A percentile compares a stretch with the other conserved stretches of the same genome.
Conservation (phyloP, 2,888 invertebrate species). For the Troides oblongomaculatus region DNA sequence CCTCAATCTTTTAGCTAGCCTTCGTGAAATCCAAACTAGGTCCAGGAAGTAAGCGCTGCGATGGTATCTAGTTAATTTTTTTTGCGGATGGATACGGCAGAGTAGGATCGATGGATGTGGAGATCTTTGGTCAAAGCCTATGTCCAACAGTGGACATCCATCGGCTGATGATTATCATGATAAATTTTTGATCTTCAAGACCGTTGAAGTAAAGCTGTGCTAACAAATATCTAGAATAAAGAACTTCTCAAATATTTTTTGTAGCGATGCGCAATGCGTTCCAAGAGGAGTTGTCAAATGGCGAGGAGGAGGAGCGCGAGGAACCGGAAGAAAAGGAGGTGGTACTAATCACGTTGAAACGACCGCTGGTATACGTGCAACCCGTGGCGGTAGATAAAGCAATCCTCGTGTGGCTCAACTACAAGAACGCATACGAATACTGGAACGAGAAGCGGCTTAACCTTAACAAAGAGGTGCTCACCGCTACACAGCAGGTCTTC, state of each 20-base stretch:
- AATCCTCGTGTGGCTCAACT: slow-evolving; percentile 98
- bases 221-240: too few relatives aligned
- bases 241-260: slow-evolving; percentile 6
- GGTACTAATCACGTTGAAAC: slow-evolving; percentile 92
- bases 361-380: slow-evolving; percentile 97
- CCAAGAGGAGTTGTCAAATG: slow-evolving; percentile 94
- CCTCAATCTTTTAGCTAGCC: too few relatives aligned
- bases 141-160: too few relatives aligned
- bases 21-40: too few relatives aligned
- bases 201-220: too few relatives aligned
- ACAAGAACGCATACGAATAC: slow-evolving; percentile 99
- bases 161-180: too few relatives aligned
- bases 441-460: slow-evolving; percentile 98
- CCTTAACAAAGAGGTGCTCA: slow-evolving; percentile 92
- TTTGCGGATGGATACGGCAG: too few relatives aligned
- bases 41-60: too few relatives aligned
- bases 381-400: slow-evolving; percentile 99
- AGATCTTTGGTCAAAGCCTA: too few relatives aligned
- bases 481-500: slow-evolving; percentile 85
- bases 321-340: slow-evolving; percentile 91
- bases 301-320: slow-evolving; percentile 89
- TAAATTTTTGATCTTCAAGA: too few relatives aligned
- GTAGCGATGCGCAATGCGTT: slow-evolving; percentile 86
- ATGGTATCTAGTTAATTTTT: too few relatives aligned
- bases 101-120: too few relatives aligned